Evolutionary conservation across 2,113 vertebrate species (phyloP).

Genomic region (Pteruthius melanotis): DNA sequence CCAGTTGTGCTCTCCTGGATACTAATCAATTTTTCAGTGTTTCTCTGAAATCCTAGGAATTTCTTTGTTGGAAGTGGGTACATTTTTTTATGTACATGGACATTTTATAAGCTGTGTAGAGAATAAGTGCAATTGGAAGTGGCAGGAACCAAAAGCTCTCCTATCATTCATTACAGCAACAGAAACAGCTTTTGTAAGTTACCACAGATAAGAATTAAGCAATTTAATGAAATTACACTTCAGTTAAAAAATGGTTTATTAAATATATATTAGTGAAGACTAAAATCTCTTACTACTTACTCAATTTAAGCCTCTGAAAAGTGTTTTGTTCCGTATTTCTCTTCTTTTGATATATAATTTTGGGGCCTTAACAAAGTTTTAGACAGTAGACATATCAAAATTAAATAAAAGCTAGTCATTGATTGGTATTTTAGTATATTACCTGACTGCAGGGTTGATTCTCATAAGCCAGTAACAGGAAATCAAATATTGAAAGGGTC

Average conservation of each 20-base stretch:
- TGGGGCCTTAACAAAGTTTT: not conserved
- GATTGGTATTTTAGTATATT: not conserved
- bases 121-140: not conserved
- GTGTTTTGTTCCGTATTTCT: not conserved
- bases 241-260: not conserved
- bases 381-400: not conserved
- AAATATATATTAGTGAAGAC: not conserved
- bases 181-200: not conserved
- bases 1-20: not conserved
- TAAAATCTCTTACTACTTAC: not conserved
- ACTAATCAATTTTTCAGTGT: not conserved
- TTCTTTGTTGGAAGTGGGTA: not conserved
- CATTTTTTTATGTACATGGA: not conserved
- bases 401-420: not conserved
- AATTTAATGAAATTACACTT: not conserved
- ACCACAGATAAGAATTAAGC: not conserved
- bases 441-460: not conserved
- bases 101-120: not conserved
- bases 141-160: not conserved
- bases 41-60: not conserved
- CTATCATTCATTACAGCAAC: not conserved
- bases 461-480: not conserved
- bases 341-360: not conserved
- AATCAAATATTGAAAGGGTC: constrained; percentile 6
- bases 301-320: not conserved